phyloP scores from a whole-genome alignment of 2,113 vertebrate genomes.

The Chaetorhynchus papuensis region DNA sequence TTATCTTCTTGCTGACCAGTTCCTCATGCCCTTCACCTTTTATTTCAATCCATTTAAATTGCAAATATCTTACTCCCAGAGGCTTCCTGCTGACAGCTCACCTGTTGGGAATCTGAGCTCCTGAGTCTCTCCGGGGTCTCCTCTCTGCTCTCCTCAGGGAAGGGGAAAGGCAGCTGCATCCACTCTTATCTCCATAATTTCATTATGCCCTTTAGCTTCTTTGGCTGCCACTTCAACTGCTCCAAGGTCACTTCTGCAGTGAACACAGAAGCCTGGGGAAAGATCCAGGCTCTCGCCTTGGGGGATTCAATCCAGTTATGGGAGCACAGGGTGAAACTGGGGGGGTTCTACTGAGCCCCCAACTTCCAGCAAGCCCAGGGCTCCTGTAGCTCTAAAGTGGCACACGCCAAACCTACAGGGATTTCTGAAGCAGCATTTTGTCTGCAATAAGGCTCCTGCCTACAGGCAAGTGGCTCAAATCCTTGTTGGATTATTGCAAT shows the following conservation, averaged over 20 bases:
- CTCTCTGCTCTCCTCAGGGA: background rate
- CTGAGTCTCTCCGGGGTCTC: background rate
- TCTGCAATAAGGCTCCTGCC: background rate
- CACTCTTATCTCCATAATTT: constrained; percentile 1
- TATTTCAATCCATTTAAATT: constrained; percentile 8
- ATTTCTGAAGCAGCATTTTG: background rate
- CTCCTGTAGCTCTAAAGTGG: background rate
- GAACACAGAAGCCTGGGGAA: background rate
- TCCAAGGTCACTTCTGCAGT: background rate
- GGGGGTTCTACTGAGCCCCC: background rate
- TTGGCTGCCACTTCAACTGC: background rate
- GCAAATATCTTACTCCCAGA: background rate
- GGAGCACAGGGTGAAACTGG: background rate
- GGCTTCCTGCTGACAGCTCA: background rate
- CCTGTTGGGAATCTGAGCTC: background rate
- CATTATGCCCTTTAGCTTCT: background rate
- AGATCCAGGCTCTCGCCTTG: background rate
- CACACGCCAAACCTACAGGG: background rate
- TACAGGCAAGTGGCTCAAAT: background rate
- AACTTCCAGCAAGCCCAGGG: background rate
- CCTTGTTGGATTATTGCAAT: background rate
- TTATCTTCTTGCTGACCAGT: background rate
- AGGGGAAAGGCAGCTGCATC: background rate
- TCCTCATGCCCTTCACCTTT: background rate
- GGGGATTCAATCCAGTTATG: background rate